phyloP scores from a whole-genome alignment of 2,113 vertebrate genomes.

The Neofelis nebulosa region DNA sequence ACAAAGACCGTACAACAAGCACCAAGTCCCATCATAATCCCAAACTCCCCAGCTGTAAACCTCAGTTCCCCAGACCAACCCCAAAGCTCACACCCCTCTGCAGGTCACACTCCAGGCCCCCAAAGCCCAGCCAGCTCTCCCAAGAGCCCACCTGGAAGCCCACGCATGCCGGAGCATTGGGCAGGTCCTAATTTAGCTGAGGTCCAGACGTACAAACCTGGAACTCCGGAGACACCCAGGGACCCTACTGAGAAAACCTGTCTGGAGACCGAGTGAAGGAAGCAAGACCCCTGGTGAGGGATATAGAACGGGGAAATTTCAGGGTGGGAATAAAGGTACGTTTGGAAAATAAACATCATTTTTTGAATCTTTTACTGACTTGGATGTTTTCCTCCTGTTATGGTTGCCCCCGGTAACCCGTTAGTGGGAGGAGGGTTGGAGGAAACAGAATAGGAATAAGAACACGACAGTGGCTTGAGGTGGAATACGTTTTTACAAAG shows the following conservation, averaged over 20 bases:
- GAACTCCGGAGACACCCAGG: background rate
- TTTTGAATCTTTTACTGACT: conserved; percentile 18
- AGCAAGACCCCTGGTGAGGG: background rate
- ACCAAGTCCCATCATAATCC: background rate
- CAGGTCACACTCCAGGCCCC: conserved; percentile 71
- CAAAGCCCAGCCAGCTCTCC: background rate
- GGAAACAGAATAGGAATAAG: background rate
- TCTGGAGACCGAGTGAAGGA: background rate
- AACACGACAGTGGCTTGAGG: background rate
- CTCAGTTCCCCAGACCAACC: background rate
- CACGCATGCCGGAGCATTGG: fast-evolving
- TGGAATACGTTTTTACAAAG: background rate
- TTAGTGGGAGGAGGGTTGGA: background rate
- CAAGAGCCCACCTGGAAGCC: background rate
- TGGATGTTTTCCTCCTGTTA: background rate
- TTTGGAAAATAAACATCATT: conserved; percentile 56
- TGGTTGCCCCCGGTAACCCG: background rate
- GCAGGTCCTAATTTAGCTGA: background rate
- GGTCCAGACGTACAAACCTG: background rate
- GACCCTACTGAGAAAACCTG: background rate
- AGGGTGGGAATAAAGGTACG: background rate
- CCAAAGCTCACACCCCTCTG: conserved; percentile 43
- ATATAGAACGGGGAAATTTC: background rate
- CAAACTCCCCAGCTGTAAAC: background rate
- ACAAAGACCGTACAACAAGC: conserved; percentile 53